Evolutionary conservation across 2,113 vertebrate genomes (phyloP).

Genomic region (Vulpes lagopus): DNA sequence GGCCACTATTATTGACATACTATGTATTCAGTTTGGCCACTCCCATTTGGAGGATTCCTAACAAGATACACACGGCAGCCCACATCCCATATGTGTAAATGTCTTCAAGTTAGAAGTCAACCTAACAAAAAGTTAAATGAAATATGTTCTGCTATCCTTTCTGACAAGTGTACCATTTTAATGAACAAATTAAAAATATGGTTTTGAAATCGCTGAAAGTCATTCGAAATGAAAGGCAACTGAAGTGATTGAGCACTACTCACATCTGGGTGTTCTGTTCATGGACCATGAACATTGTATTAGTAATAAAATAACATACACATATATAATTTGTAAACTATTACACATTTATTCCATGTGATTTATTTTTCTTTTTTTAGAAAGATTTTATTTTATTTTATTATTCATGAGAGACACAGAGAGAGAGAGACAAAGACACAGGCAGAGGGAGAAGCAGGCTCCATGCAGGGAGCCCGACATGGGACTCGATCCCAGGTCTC

Average conservation of each 20-base stretch:
- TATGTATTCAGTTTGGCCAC: no score
- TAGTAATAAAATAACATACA: not conserved
- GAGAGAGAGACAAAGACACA: no score
- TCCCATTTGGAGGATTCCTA: not conserved
- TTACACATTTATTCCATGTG: no score
- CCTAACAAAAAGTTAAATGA: not conserved
- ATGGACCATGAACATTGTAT: not conserved
- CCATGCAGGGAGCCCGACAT: no score
- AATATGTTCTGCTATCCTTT: not conserved
- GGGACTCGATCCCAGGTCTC: no score
- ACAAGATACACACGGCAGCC: rapidly evolving
- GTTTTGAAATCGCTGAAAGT: not conserved
- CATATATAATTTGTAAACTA: not conserved
- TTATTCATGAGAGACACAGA: no score
- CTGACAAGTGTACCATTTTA: not conserved
- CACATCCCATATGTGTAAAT: not conserved
- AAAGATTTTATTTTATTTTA: no score
- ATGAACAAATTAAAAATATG: not conserved
- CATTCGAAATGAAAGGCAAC: not conserved
- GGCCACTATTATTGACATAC: rapidly evolving
- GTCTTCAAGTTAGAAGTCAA: not conserved
- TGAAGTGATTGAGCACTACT: not conserved
- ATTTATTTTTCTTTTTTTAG: not conserved
- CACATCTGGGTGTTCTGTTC: not conserved
- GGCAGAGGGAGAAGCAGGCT: no score